phyloP scores from a whole-genome alignment of 2,888 invertebrate genomes.

The Rhagophthalmus giganteus region DNA sequence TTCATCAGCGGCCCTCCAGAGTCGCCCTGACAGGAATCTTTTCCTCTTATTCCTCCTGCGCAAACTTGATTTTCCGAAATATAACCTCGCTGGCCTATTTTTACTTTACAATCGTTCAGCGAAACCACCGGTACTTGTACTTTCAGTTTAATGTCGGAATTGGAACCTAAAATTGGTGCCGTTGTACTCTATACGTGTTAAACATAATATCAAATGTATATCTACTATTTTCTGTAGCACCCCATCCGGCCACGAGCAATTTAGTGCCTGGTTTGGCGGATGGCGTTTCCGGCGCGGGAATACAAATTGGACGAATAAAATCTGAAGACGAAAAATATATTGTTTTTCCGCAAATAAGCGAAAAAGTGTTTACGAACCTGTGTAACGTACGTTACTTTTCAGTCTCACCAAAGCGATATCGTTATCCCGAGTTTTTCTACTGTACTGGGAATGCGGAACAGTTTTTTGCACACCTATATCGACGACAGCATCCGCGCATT shows the following conservation, averaged over 20 bases:
- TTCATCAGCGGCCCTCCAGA: conserved; percentile 70
- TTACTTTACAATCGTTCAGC: conserved; percentile 11
- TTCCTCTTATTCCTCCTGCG: conserved; percentile 47
- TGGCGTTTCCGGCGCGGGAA: conserved; percentile 50
- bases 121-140: conserved; percentile 25
- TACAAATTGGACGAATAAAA: conserved; percentile 61
- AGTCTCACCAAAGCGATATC: conserved; percentile 22
- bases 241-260: conserved; percentile 28
- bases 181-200: no score
- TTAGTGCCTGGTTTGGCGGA: conserved; percentile 5
- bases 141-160: conserved; percentile 23
- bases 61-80: conserved; percentile 41
- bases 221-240: conserved; percentile 25
- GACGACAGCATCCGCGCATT: conserved; percentile 50
- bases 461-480: conserved; percentile 50
- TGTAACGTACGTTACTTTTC: conserved; percentile 2
- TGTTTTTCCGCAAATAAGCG: neutral
- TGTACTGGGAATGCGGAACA: conserved; percentile 49
- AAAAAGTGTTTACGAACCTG: neutral
- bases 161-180: conserved; percentile 3
- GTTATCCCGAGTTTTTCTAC: conserved; percentile 41
- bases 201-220: neutral
- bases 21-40: conserved; percentile 76
- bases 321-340: conserved; percentile 39
- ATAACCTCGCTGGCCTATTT: neutral